Conservation (phyloP, 2,113 vertebrate genomes). For the Oxygymnocypris stewartii region DNA sequence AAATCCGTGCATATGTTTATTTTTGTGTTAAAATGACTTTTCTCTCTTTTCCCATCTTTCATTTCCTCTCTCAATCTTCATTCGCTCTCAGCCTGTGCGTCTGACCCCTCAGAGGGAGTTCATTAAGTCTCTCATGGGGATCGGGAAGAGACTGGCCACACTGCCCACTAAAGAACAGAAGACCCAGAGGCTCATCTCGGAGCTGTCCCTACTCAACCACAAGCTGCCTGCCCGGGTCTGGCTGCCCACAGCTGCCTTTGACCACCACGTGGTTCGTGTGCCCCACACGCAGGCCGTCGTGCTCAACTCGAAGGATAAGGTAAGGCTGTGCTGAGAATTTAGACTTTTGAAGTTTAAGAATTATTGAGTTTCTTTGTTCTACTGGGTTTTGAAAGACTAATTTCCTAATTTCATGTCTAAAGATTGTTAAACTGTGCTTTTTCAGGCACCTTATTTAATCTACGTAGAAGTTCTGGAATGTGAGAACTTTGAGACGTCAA, state of each 20-base stretch:
- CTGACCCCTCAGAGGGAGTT: conserved; percentile 92
- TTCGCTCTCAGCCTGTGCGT: conserved; percentile 78
- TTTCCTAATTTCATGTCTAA: not conserved
- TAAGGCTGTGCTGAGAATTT: conserved; percentile 47
- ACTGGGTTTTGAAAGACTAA: not conserved
- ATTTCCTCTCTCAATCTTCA: not conserved
- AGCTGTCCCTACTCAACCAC: conserved; percentile 95
- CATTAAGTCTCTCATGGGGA: conserved; percentile 92
- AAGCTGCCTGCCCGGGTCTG: conserved; percentile 91
- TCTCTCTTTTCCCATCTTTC: not conserved
- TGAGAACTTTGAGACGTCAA: conserved; percentile 92
- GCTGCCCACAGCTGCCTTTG: conserved; percentile 89
- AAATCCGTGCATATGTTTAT: not conserved
- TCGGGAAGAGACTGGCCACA: conserved; percentile 90
- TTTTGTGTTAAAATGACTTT: not conserved
- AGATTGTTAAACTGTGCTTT: not conserved
- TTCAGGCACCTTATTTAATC: conserved; percentile 92
- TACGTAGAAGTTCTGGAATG: conserved; percentile 96
- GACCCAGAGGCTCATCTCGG: conserved; percentile 88
- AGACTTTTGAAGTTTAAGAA: not conserved
- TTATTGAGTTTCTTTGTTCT: not conserved
- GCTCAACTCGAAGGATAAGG: conserved; percentile 97
- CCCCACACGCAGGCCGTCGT: conserved; percentile 94
- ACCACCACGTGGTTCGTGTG: conserved; percentile 91
- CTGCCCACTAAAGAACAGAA: conserved; percentile 98